These are phyloP conservation scores for Gobio gobio DNA, from an alignment of 2,113 vertebrate genomes.

Conservation along the genomic window DNA sequence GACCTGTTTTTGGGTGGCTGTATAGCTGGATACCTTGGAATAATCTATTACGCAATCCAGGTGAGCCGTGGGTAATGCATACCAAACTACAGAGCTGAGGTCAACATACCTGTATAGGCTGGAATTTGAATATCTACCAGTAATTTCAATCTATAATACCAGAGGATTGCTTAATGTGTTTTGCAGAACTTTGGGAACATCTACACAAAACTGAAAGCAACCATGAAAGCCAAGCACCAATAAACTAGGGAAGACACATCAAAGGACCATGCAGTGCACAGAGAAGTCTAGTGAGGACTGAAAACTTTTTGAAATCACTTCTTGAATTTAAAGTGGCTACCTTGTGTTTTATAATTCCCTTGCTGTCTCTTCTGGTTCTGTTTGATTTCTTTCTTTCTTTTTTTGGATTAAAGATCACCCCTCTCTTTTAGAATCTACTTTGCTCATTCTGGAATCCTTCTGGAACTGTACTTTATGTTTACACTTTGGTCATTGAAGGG, in stretches of 20 bases:
- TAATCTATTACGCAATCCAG: conserved; percentile 77
- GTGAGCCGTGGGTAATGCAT: conserved; percentile 55
- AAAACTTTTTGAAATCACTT: neutral
- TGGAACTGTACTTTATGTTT: neutral
- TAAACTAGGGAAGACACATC: conserved; percentile 51
- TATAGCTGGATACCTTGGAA: conserved; percentile 76
- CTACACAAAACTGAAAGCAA: conserved; percentile 71
- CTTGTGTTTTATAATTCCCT: neutral
- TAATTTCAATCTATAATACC: neutral
- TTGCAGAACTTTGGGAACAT: conserved; percentile 70
- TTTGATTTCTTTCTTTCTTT: neutral
- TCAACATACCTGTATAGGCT: neutral
- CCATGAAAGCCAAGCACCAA: conserved; percentile 71
- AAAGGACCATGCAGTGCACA: neutral
- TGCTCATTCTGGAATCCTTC: neutral
- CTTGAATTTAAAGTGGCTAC: conserved; percentile 4
- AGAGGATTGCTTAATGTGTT: neutral
- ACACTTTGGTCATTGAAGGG: neutral
- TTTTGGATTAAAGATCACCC: neutral
- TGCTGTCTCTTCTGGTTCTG: neutral
- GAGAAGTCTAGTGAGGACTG: neutral
- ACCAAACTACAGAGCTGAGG: neutral
- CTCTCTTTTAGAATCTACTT: neutral
- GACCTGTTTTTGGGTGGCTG: conserved; percentile 80
- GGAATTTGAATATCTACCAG: neutral